A percentile compares a stretch with the other conserved stretches of the same genome.
phyloP scores from a whole-genome alignment of 1,140 invertebrate species.

The Megathymus violae region DNA sequence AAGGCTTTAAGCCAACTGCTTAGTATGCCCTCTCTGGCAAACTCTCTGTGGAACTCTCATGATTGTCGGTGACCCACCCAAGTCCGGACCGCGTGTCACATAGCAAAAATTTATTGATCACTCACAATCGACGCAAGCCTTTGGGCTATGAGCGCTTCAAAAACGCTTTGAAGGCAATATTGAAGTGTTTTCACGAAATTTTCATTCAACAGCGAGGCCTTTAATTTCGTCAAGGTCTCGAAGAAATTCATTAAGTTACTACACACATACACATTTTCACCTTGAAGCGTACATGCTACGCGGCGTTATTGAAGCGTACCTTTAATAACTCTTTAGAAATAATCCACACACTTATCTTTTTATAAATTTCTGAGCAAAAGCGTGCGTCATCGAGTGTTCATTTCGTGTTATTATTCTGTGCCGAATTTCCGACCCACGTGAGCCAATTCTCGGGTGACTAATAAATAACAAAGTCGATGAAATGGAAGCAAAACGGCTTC shows the following conservation, averaged over 20 bases:
- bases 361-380: too few relatives aligned
- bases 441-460: too few relatives aligned
- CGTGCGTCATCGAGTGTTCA: too few relatives aligned
- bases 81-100: not conserved
- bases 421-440: too few relatives aligned
- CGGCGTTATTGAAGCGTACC: not conserved
- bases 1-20: too few relatives aligned
- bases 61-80: not conserved
- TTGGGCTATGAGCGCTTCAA: not conserved
- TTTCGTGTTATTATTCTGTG: too few relatives aligned
- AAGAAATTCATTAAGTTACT: not conserved
- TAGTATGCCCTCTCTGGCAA: too few relatives aligned
- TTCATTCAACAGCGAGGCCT: not conserved
- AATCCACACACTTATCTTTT: conserved; percentile 7
- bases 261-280: not conserved
- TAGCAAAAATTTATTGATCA: not conserved
- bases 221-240: too few relatives aligned
- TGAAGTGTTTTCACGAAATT: not conserved
- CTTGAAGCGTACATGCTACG: not conserved
- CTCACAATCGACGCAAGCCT: not conserved
- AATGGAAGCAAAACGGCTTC: too few relatives aligned
- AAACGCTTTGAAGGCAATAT: not conserved
- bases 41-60: too few relatives aligned
- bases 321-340: not conserved
- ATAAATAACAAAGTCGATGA: too few relatives aligned